Conservation (phyloP, 2,888 invertebrate species). For the Lasioglossum figueresi region DNA sequence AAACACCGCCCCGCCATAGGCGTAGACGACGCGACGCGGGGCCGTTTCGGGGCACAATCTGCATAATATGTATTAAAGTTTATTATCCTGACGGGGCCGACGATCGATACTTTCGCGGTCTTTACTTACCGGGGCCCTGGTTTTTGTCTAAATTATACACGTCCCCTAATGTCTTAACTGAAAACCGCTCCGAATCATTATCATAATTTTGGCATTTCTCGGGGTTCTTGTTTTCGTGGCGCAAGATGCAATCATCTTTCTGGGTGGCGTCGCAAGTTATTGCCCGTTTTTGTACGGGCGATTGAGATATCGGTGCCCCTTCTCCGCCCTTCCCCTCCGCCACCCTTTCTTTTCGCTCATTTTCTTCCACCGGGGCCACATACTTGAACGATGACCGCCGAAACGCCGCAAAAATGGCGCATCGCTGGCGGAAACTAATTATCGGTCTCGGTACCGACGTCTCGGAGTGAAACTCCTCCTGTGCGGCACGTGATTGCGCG, state of each 20-base stretch:
- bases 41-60: conserved; percentile 58
- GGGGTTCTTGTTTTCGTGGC: conserved; percentile 74
- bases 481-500: neutral
- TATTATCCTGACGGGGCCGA: conserved; percentile 76
- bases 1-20: conserved; percentile 56
- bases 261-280: conserved; percentile 82
- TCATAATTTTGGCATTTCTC: conserved; percentile 83
- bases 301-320: conserved; percentile 79
- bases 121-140: conserved; percentile 76
- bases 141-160: conserved; percentile 82
- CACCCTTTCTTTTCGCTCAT: neutral
- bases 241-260: conserved; percentile 80
- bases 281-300: conserved; percentile 78
- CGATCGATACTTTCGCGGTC: conserved; percentile 71
- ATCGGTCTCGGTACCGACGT: conserved; percentile 5
- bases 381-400: neutral
- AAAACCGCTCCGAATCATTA: conserved; percentile 82
- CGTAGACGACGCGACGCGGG: conserved; percentile 42
- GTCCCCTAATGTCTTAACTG: conserved; percentile 84
- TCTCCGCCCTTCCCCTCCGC: neutral
- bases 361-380: neutral
- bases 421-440: conserved; percentile 20
- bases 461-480: neutral
- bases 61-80: conserved; percentile 82
- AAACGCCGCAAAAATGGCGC: conserved; percentile 20